phyloP scores from a whole-genome alignment of 1,140 invertebrate genomes.

The Cyclina sinensis region DNA sequence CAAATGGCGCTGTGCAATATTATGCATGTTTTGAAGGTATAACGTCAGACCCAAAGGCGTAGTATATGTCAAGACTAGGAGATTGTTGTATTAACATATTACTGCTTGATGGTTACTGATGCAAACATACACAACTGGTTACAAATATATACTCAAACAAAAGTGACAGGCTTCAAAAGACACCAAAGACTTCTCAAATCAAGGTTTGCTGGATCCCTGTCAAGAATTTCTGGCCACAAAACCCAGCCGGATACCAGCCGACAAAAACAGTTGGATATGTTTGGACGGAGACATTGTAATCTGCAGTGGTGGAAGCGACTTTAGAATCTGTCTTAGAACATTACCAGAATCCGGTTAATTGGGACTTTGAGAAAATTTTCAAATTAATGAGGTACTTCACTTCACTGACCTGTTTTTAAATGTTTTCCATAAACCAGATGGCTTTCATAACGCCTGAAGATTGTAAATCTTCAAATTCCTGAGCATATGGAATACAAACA shows the following conservation, averaged over 20 bases:
- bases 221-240: slow-evolving; percentile 9
- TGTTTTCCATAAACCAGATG: background rate
- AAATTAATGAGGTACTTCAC: background rate
- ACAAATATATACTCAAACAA: slow-evolving; percentile 8
- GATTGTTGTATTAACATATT: background rate
- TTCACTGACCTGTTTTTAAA: background rate
- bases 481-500: background rate
- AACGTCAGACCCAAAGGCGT: background rate
- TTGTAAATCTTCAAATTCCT: background rate
- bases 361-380: background rate
- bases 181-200: background rate
- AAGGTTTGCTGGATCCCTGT: background rate
- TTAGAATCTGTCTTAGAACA: background rate
- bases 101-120: background rate
- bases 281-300: slow-evolving; percentile 7
- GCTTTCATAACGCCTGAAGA: background rate
- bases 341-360: slow-evolving; percentile 1
- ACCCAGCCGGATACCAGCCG: background rate
- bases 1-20: background rate
- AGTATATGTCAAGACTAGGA: background rate
- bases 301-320: background rate
- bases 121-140: background rate
- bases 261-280: background rate
- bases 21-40: background rate
- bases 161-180: background rate